Evolutionary conservation across 2,797 vertebrate genomes (phyloP).

Genomic region (Epinephelus awoara): DNA sequence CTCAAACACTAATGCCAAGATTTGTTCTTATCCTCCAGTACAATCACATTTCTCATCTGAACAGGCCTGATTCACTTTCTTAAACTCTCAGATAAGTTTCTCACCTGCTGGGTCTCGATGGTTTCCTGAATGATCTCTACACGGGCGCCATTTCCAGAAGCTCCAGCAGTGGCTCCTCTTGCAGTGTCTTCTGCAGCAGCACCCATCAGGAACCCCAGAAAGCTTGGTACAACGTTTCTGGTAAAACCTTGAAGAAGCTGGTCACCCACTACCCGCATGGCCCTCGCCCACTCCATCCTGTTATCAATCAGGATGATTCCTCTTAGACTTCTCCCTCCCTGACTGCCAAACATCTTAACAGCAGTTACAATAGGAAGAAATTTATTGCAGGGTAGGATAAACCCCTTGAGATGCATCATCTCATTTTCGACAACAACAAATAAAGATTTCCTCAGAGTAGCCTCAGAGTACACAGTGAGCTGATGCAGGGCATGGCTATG

Average conservation of each 20-base stretch:
- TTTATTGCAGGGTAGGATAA: no score
- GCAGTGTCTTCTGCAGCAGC: background rate
- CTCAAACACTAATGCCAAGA: no score
- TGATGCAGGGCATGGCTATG: constrained; percentile 77
- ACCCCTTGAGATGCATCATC: no score
- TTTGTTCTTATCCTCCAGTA: background rate
- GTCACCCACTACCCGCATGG: constrained; percentile 68
- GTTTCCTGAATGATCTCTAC: constrained; percentile 67
- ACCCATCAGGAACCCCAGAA: background rate
- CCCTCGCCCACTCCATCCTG: constrained; percentile 56
- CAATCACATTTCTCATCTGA: background rate
- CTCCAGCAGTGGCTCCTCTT: constrained; percentile 23
- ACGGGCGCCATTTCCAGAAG: constrained; percentile 31
- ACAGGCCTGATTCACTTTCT: background rate
- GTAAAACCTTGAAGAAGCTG: constrained; percentile 27
- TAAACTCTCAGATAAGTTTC: background rate
- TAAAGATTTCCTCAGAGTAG: background rate
- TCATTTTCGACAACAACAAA: no score
- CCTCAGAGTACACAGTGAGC: constrained; percentile 72
- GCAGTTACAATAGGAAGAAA: constrained; percentile 60
- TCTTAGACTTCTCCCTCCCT: constrained; percentile 42
- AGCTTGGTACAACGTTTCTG: background rate
- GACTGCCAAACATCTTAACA: constrained; percentile 61
- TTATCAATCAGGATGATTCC: constrained; percentile 71
- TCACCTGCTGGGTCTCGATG: constrained; percentile 73